Evolutionary conservation across 2,888 invertebrate species (phyloP), one percentile per base, ranked within the genome.

Genomic region (Nipponacmea schrenckii): DNA sequence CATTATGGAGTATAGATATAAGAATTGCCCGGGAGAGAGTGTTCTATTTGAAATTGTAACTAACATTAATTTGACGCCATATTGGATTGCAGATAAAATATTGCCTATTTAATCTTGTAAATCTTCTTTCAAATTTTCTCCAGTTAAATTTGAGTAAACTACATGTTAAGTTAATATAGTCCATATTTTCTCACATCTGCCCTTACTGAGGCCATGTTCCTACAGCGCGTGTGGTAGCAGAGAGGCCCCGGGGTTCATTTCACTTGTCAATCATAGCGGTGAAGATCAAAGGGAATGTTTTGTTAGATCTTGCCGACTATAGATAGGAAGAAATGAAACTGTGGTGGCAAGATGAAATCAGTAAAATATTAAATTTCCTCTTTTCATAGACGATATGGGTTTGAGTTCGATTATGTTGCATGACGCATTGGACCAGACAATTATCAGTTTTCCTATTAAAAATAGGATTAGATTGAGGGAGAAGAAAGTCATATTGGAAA

Each of bases 211-310:
- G 56, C 56, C 56, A 56, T 56, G 56, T 56, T 56, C 56, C 24
- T 56, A 24, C 56, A 20, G 56, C 56, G 56, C 56, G 56, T 56
- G 56, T 56, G 56, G 56, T 56, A 56, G 56, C 56, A 56, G 56
- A 56, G 56, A 56, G 56, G 56, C 56, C 56, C 56, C 56, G 56
- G 56, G 56, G 56, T 56, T 56, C 56, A 56, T 56, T 56, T 56
- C 56, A 56, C 56, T 56, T 56, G 56, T 56, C 56, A 56, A 56
- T 56, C 56, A 56, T 56, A 20, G 56, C 56, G 56, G 56, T 24
- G 56, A 24, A 56, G 56, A 56, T 56, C 56, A 56, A 56, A 56
- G 56, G 20, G 20, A 24, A 24, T 10, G 56, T 20, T 56, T 56
- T 56, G 56, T 56, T 56, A 56, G 56, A 56, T 56, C 56, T 56